Evolutionary conservation across 2,797 vertebrate genomes (phyloP).

Genomic region (Hippocampus kuda): DNA sequence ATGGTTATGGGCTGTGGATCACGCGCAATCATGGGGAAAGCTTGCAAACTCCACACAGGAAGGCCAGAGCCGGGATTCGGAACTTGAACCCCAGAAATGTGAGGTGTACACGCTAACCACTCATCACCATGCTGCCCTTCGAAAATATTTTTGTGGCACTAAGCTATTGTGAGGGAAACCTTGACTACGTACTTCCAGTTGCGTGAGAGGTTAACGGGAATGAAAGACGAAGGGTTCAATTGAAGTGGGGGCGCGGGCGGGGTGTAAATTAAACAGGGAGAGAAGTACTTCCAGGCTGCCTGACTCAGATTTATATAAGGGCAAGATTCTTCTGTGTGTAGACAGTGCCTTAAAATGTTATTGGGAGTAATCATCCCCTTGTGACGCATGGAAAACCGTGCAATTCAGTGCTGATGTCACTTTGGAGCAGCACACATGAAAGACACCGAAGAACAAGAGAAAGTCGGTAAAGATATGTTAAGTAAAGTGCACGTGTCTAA

Average conservation of each 20-base stretch:
- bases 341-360: conserved; percentile 49
- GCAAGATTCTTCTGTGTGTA: conserved; percentile 57
- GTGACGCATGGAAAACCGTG: conserved; percentile 55
- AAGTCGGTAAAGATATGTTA: conserved; percentile 23
- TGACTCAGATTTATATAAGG: conserved; percentile 57
- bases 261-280: conserved; percentile 16
- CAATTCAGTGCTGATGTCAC: conserved; percentile 57
- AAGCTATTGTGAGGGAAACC: background rate
- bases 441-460: conserved; percentile 15
- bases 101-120: background rate
- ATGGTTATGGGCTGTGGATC: background rate
- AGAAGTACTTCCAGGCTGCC: conserved; percentile 29
- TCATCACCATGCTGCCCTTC: background rate
- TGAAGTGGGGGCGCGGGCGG: too few species aligned
- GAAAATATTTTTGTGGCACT: background rate
- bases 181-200: background rate
- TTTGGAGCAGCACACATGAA: conserved; percentile 35
- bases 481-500: conserved; percentile 16
- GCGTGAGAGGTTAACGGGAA: conserved; percentile 35
- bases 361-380: conserved; percentile 40
- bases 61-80: background rate
- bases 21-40: too few species aligned
- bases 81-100: background rate
- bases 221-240: conserved; percentile 21
- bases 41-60: background rate